Evolutionary conservation across 2,113 vertebrate species (phyloP).

Genomic region (Zosterops pallidus): DNA sequence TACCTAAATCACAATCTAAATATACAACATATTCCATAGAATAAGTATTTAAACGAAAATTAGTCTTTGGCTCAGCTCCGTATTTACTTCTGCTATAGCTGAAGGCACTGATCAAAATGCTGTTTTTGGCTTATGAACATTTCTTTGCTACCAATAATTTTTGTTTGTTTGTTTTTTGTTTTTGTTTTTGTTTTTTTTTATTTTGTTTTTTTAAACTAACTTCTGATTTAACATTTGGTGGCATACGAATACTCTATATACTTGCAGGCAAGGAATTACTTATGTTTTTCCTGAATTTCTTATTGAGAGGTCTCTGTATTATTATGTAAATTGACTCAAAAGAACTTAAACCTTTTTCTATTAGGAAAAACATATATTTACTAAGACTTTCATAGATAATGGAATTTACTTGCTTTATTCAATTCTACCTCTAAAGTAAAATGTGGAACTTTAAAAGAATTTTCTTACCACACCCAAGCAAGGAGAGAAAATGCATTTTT

Average conservation of each 20-base stretch:
- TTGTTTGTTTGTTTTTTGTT: fast-evolving
- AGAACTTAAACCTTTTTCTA: neutral
- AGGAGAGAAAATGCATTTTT: neutral
- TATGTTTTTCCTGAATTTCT: neutral
- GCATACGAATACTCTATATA: neutral
- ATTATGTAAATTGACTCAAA: neutral
- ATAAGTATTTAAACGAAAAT: neutral
- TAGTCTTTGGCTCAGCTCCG: neutral
- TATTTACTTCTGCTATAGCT: neutral
- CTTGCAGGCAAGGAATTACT: neutral
- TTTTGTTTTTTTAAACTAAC: neutral
- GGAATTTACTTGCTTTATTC: neutral
- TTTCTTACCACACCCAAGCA: neutral
- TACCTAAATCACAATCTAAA: neutral
- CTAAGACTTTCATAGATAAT: neutral
- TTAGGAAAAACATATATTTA: neutral
- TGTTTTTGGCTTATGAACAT: neutral
- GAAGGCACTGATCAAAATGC: neutral
- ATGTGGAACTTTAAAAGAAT: neutral
- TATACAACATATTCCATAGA: neutral
- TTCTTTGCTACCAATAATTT: neutral
- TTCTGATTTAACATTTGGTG: neutral
- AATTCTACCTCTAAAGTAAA: neutral
- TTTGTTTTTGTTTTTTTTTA: neutral
- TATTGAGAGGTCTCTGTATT: neutral